Evolutionary conservation across 2,888 invertebrate species (phyloP).

Genomic region (Holacanthella duospinosa): DNA sequence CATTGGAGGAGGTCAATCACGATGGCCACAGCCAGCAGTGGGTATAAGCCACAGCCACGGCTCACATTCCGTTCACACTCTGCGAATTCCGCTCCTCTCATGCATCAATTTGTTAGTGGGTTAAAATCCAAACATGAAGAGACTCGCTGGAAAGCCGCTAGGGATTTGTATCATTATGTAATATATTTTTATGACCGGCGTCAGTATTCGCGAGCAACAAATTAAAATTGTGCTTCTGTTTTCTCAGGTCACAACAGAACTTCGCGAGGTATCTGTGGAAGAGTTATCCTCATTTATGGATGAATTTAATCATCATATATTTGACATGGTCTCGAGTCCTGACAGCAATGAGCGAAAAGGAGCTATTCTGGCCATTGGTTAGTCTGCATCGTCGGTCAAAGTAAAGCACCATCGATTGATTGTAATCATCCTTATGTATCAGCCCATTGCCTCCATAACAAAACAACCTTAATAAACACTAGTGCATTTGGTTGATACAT

Average conservation of each 20-base stretch:
- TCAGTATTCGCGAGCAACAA: too few species aligned
- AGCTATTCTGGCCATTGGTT: conserved; percentile 84
- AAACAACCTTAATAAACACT: too few species aligned
- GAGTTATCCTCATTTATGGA: conserved; percentile 85
- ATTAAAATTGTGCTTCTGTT: not conserved
- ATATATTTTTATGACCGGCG: conserved; percentile 37
- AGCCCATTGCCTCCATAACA: too few species aligned
- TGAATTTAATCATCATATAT: conserved; percentile 88
- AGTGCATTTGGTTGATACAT: too few species aligned
- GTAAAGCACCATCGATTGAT: too few species aligned
- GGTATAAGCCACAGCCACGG: not conserved
- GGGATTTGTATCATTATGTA: conserved; percentile 76
- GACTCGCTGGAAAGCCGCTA: conserved; percentile 69
- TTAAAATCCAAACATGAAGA: conserved; percentile 82
- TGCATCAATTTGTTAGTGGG: conserved; percentile 71
- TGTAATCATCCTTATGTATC: too few species aligned
- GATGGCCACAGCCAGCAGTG: not conserved
- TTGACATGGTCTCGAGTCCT: conserved; percentile 87
- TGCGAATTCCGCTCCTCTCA: conserved; percentile 48
- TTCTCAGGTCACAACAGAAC: conserved; percentile 62
- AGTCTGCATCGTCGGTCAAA: too few species aligned
- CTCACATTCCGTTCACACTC: not conserved
- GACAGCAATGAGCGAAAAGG: conserved; percentile 92
- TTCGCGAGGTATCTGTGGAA: conserved; percentile 79
- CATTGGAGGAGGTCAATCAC: not conserved